A percentile compares a stretch with the other conserved stretches of the same genome.
These are phyloP conservation scores for Epizoanthus rinbou DNA, from an alignment of 92 coral and sea anemone genomes.

Conservation along the genomic window DNA sequence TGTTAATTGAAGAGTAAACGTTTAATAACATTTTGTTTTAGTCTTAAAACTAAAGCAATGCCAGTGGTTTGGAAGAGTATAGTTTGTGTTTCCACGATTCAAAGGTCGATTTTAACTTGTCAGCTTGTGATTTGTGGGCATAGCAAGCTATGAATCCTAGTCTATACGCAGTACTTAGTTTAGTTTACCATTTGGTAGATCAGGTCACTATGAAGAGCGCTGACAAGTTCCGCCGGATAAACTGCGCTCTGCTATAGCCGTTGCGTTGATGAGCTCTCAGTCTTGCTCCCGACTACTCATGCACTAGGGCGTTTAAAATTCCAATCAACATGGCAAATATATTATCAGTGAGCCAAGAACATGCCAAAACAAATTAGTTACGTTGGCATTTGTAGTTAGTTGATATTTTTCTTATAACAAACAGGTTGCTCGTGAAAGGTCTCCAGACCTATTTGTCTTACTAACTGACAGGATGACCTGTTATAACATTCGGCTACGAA, in stretches of 20 bases:
- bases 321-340: background rate
- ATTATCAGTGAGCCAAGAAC: background rate
- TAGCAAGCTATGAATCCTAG: background rate
- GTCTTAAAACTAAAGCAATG: background rate
- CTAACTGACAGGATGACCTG: slow-evolving; percentile 54
- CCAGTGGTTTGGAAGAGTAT: background rate
- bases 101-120: too few species aligned
- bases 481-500: background rate
- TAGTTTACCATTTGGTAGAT: background rate
- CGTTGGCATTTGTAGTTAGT: slow-evolving; percentile 23
- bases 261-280: background rate
- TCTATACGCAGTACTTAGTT: background rate
- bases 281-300: background rate
- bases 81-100: background rate
- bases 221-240: background rate
- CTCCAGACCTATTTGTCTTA: slow-evolving; percentile 51
- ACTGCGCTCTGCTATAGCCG: background rate
- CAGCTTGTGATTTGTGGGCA: slow-evolving; percentile 1
- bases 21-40: background rate
- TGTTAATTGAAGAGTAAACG: slow-evolving; percentile 43
- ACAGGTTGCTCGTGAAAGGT: slow-evolving; percentile 5
- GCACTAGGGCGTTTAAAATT: background rate
- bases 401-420: slow-evolving; percentile 20
- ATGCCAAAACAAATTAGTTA: slow-evolving; percentile 15
- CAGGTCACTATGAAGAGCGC: background rate